phyloP scores from a whole-genome alignment of 2,113 vertebrate genomes.

The Ellobius talpinus region DNA sequence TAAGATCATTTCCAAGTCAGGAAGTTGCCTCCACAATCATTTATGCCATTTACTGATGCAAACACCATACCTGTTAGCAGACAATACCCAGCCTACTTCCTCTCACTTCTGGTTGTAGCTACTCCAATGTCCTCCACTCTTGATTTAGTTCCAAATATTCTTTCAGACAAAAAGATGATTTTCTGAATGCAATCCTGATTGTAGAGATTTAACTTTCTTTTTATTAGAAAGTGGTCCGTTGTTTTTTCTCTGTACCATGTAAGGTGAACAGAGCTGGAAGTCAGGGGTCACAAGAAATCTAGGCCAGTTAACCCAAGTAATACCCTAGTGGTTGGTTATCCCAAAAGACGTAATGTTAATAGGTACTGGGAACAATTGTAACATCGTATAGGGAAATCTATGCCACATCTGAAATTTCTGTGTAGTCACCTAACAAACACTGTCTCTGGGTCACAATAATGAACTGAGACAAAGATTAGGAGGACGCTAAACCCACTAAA shows the following conservation, averaged over 20 bases:
- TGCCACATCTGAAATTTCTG: neutral
- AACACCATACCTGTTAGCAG: neutral
- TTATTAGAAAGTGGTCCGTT: conserved; percentile 51
- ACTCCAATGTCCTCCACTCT: neutral
- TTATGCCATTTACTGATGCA: neutral
- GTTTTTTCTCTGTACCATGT: neutral
- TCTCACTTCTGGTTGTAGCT: conserved; percentile 1
- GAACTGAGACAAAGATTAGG: neutral
- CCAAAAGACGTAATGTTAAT: conserved; percentile 39
- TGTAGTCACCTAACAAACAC: neutral
- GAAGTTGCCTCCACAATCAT: conserved; percentile 17
- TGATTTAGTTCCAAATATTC: conserved; percentile 34
- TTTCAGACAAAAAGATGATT: conserved; percentile 14
- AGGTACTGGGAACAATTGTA: conserved; percentile 38
- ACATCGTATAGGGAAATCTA: conserved; percentile 28
- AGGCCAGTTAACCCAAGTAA: neutral
- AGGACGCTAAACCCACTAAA: neutral
- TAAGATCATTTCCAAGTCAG: conserved; percentile 54
- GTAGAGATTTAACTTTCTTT: conserved; percentile 13
- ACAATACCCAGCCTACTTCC: neutral
- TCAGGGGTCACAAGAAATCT: neutral
- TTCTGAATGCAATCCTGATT: conserved; percentile 42
- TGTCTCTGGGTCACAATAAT: neutral
- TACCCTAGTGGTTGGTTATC: neutral
- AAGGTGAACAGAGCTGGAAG: neutral